A percentile compares a stretch with the other conserved stretches of the same genome.
These are phyloP conservation scores for Orgyia antiqua DNA, from an alignment of 2,888 invertebrate species.

Conservation along the genomic window DNA sequence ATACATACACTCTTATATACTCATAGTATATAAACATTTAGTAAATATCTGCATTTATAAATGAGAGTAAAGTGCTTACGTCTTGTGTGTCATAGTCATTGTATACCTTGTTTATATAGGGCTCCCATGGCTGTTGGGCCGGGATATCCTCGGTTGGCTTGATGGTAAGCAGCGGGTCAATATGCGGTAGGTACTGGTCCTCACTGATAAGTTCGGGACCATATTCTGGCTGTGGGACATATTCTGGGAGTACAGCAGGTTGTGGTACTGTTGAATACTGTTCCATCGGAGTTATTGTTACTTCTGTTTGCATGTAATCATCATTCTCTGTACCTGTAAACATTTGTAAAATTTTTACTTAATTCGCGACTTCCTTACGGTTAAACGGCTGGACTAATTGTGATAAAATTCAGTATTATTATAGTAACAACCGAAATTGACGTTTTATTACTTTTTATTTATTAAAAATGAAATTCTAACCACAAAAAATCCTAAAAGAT, in stretches of 20 bases:
- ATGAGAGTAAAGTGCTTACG: constrained; percentile 31
- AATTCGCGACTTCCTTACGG: too few relatives aligned
- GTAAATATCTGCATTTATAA: constrained; percentile 50
- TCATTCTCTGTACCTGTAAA: not conserved
- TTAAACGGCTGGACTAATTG: too few relatives aligned
- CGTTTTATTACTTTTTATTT: too few relatives aligned
- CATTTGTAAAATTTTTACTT: too few relatives aligned
- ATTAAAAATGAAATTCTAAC: too few relatives aligned
- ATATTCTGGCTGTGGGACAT: constrained; percentile 48
- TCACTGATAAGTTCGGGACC: constrained; percentile 54
- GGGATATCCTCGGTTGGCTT: constrained; percentile 4
- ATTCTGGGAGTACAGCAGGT: constrained; percentile 21
- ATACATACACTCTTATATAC: constrained; percentile 1
- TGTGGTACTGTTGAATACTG: not conserved
- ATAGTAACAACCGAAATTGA: too few relatives aligned
- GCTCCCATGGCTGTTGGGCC: constrained; percentile 35
- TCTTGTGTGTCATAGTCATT: constrained; percentile 33
- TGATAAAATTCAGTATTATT: too few relatives aligned
- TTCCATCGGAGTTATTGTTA: constrained; percentile 2
- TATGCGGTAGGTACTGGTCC: constrained; percentile 56
- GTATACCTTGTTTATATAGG: constrained; percentile 45
- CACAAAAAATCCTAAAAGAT: too few relatives aligned
- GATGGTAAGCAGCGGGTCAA: constrained; percentile 57
- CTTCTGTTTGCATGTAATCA: constrained; percentile 1
- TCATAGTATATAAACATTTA: constrained; percentile 3